phyloP scores from a whole-genome alignment of 92 coral and sea anemone genomes.

The Diadumene lineata region DNA sequence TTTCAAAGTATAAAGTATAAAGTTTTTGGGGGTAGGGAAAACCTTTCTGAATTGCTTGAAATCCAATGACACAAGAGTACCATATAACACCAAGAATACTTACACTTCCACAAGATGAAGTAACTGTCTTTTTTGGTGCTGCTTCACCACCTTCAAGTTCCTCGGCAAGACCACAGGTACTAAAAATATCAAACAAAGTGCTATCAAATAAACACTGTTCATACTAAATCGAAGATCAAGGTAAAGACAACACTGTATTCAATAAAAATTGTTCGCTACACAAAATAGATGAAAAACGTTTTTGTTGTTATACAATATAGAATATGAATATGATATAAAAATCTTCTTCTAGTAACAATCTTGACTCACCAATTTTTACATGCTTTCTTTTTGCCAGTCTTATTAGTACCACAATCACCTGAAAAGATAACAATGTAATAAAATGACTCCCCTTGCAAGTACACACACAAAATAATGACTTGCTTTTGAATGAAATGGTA shows the following conservation, averaged over 20 bases:
- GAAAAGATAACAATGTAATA: neutral
- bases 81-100: conserved; percentile 20
- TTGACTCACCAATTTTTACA: conserved; percentile 91
- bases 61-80: neutral
- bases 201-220: neutral
- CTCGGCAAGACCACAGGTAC: conserved; percentile 96
- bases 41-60: no score
- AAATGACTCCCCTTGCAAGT: neutral
- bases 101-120: conserved; percentile 98
- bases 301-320: neutral
- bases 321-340: neutral
- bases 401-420: conserved; percentile 90
- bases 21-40: no score
- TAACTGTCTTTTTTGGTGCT: conserved; percentile 59
- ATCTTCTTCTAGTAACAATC: neutral
- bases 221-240: no score
- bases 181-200: conserved; percentile 13
- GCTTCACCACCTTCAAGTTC: conserved; percentile 62
- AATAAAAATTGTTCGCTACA: no score
- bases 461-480: no score
- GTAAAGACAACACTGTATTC: no score
- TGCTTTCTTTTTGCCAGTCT: conserved; percentile 92
- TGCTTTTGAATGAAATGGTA: no score
- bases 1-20: no score
- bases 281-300: no score